Evolutionary conservation across 1,140 invertebrate species (phyloP), one percentile per base, ranked within the genome.

Genomic region (Micrasema longulum): DNA sequence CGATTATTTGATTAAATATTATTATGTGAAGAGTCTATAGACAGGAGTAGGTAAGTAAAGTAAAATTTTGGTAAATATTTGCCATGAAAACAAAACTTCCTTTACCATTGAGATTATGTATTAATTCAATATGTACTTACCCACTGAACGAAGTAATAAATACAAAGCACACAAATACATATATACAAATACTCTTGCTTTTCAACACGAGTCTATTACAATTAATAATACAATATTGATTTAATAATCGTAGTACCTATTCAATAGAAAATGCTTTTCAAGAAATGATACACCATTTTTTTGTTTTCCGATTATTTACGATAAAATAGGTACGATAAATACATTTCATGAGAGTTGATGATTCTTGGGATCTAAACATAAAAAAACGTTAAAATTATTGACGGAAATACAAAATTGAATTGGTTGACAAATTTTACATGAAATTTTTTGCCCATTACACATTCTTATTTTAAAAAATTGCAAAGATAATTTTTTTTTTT

Each of bases 31-130:
- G 16, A 41, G 55, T 38, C 55, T 60, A 60, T 60, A 60, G 55
- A 41, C 55, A 14, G 22, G 26, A 41, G 55, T 60, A 60, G 55
- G 55, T 38, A 22, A 60, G 26, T 31, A 60, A 22, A 60, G 26
- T 31, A 60, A 60, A 38, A 38, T 60, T 60, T n/a, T 23, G 26
- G 55, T 22, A 43, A 60, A 60, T 60, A 60, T 60, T 60, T 60
- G 16, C 35, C 22, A 22, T 38, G 55, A 60, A 60, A 31, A 60
- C 55, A 60, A 41, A 38, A 41, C 36, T 60, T 60, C 55, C 36
- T 60, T 16, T 22, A 38, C 55, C 11, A 22, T n/a, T 16, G 55
- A 60, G 55, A 60, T 60, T 60, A 60, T 60, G 22, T 55, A 55
- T 55, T 55, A 41, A 60, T 38, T 60, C 55, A 60, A 60, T 60